Conservation (phyloP, 2,113 vertebrate genomes). For the Tenebrosternarchus preto region DNA sequence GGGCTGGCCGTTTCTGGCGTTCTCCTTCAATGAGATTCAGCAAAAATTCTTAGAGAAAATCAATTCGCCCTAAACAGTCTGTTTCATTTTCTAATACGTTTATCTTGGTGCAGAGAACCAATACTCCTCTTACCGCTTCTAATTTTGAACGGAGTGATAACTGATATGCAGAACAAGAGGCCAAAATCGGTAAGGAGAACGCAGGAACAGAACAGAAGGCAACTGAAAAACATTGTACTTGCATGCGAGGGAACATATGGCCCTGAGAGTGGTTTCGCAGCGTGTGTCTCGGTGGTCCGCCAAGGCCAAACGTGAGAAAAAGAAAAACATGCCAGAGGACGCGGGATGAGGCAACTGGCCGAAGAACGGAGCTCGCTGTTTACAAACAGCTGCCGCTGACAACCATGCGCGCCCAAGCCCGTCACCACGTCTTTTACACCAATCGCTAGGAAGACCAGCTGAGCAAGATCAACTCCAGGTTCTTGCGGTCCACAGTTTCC, state of each 20-base stretch:
- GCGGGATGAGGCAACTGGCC: conserved; percentile 51
- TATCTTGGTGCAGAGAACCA: too few relatives aligned
- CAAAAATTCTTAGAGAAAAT: too few relatives aligned
- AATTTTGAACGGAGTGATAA: too few relatives aligned
- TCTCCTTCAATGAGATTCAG: too few relatives aligned
- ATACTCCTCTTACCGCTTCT: too few relatives aligned
- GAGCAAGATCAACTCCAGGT: not conserved
- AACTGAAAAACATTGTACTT: not conserved
- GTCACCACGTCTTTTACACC: not conserved
- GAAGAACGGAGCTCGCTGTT: conserved; percentile 79
- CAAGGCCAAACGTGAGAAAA: conserved; percentile 82
- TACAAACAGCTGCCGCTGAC: conserved; percentile 78
- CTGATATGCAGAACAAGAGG: not conserved
- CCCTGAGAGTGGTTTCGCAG: conserved; percentile 31
- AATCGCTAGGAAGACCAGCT: not conserved
- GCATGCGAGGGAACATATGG: conserved; percentile 23
- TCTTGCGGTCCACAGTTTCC: not conserved
- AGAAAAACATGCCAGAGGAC: conserved; percentile 60
- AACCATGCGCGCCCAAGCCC: not conserved
- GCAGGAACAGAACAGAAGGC: conserved; percentile 15
- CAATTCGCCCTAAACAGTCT: too few relatives aligned
- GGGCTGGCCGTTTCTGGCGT: too few relatives aligned
- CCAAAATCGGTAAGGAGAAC: not conserved
- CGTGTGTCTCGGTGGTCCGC: conserved; percentile 38
- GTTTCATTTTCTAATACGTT: too few relatives aligned